These are phyloP conservation scores for Amiota communis DNA, from an alignment of 2,888 invertebrate genomes.

Conservation along the genomic window DNA sequence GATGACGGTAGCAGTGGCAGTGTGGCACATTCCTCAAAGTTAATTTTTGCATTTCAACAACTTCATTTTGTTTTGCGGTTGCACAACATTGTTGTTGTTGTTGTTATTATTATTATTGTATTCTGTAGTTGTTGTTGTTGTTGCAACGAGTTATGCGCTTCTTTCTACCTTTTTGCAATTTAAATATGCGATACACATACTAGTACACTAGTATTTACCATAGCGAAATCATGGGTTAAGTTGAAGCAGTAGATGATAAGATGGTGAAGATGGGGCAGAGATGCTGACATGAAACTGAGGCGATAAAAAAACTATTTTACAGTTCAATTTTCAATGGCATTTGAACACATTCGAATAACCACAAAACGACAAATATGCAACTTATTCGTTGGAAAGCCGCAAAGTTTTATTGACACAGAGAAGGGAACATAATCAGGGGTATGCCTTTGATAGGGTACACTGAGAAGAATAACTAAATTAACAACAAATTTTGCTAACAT, in stretches of 20 bases:
- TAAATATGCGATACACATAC: conserved; percentile 11
- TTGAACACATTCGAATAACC: conserved; percentile 54
- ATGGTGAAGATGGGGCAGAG: neutral
- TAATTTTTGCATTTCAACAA: conserved; percentile 58
- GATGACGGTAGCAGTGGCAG: neutral
- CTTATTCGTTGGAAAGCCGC: conserved; percentile 18
- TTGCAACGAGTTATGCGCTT: neutral
- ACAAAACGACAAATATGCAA: conserved; percentile 62
- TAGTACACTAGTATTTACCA: neutral
- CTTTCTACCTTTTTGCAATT: conserved; percentile 12
- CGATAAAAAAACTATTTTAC: conserved; percentile 47
- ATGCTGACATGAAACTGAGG: neutral
- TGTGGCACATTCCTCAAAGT: conserved; percentile 48
- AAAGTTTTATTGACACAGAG: neutral
- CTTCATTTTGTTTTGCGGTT: conserved; percentile 50
- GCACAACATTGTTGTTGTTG: no score
- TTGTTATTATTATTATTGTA: neutral
- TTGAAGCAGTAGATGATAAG: no score
- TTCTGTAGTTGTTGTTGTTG: neutral
- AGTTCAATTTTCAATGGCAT: conserved; percentile 62
- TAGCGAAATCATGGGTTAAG: no score
- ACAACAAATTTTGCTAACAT: no score
- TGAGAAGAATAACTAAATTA: neutral
- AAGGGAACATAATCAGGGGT: no score
- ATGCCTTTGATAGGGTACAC: neutral